phyloP scores from a whole-genome alignment of 2,797 vertebrate species.

The Columba guinea region DNA sequence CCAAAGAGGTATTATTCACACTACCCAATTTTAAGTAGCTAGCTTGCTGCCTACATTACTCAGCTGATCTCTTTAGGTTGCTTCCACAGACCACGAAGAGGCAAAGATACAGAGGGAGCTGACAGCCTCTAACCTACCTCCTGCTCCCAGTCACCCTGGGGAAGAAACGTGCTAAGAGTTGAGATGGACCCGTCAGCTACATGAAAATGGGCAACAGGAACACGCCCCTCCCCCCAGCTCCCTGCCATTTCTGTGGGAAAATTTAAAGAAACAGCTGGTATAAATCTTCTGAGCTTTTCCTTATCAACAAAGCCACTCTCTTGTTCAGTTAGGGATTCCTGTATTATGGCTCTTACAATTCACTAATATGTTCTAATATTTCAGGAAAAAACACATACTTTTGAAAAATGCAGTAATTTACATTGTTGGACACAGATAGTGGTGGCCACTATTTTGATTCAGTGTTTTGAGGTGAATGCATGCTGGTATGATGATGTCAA shows the following conservation, averaged over 20 bases:
- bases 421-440: neutral
- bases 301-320: neutral
- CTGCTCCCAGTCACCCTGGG: neutral
- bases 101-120: neutral
- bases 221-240: neutral
- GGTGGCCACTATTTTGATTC: neutral
- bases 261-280: neutral
- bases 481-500: neutral
- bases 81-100: neutral
- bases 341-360: neutral
- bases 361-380: neutral
- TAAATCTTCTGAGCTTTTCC: neutral
- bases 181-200: neutral
- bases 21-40: neutral
- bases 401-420: neutral
- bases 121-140: neutral
- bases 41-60: neutral
- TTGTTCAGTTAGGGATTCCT: neutral
- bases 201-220: neutral
- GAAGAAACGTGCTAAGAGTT: rapidly evolving
- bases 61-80: neutral
- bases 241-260: neutral
- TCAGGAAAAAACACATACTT: neutral
- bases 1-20: neutral
- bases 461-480: neutral